phyloP scores from a whole-genome alignment of 2,888 invertebrate genomes.

The Ormyrus thymus region DNA sequence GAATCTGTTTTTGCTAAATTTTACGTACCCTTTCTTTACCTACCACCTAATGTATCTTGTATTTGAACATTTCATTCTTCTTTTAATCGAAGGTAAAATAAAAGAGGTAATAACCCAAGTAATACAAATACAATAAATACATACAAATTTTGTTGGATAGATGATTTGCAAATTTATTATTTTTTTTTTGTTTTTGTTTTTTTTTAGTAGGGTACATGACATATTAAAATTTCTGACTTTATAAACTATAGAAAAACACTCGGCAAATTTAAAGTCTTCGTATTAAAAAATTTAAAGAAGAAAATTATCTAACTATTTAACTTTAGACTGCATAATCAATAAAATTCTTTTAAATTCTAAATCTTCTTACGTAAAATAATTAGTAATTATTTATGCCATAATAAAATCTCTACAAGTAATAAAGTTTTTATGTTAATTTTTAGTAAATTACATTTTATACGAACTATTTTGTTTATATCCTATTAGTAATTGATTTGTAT shows the following conservation, averaged over 20 bases:
- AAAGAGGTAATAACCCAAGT: slow-evolving; percentile 19
- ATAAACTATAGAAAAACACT: slow-evolving; percentile 22
- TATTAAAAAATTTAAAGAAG: neutral
- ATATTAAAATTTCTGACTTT: slow-evolving; percentile 40
- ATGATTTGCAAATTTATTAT: slow-evolving; percentile 39
- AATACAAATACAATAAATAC: neutral
- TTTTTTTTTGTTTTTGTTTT: slow-evolving; percentile 19
- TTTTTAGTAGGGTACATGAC: slow-evolving; percentile 29
- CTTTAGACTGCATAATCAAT: neutral
- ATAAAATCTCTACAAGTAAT: too few relatives aligned
- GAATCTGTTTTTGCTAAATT: slow-evolving; percentile 10
- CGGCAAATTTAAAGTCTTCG: neutral
- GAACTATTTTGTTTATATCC: too few relatives aligned
- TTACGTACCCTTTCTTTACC: slow-evolving; percentile 50
- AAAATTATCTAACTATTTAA: slow-evolving; percentile 1
- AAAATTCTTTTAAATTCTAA: neutral
- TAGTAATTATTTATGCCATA: neutral
- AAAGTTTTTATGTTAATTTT: too few relatives aligned
- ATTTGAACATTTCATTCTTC: slow-evolving; percentile 8
- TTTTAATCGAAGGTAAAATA: neutral
- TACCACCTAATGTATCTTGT: slow-evolving; percentile 29
- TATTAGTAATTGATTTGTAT: too few relatives aligned
- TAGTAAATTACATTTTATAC: too few relatives aligned
- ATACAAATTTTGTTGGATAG: slow-evolving; percentile 1
- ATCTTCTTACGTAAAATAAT: neutral